Evolutionary conservation across 1,140 invertebrate genomes (phyloP).

Genomic region (Wiebesia pumilae): DNA sequence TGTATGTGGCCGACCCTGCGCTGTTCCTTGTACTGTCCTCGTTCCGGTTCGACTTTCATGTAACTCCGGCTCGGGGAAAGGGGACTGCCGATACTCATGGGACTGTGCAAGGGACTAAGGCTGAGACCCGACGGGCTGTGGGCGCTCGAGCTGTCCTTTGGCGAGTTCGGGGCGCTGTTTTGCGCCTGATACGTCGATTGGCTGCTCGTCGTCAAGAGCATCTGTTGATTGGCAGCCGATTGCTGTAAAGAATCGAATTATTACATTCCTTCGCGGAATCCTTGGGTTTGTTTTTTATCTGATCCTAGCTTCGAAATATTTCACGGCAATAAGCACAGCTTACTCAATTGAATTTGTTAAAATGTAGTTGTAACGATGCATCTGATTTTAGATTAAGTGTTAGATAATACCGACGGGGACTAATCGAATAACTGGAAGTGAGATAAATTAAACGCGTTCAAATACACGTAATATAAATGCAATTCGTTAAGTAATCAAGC

Average conservation of each 20-base stretch:
- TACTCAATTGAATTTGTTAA: too few relatives aligned
- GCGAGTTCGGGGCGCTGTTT: conserved; percentile 66
- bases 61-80: conserved; percentile 67
- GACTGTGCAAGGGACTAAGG: conserved; percentile 74
- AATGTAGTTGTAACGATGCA: too few relatives aligned
- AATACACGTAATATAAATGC: too few relatives aligned
- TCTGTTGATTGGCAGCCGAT: conserved; percentile 57
- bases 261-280: too few relatives aligned
- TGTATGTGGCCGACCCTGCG: conserved; percentile 92
- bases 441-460: too few relatives aligned
- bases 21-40: conserved; percentile 78
- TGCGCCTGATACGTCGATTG: conserved; percentile 62
- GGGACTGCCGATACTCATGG: conserved; percentile 71
- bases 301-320: background rate
- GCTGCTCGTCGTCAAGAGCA: conserved; percentile 63
- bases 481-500: too few relatives aligned
- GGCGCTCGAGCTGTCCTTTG: conserved; percentile 66
- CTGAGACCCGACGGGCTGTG: conserved; percentile 70
- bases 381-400: too few relatives aligned
- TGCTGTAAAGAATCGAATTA: conserved; percentile 63
- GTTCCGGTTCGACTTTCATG: conserved; percentile 68
- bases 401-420: too few relatives aligned
- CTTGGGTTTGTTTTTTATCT: too few relatives aligned
- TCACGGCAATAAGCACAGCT: too few relatives aligned
- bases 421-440: too few relatives aligned